Conservation (phyloP, 2,888 invertebrate species). For the Himalopsyche japonica region DNA sequence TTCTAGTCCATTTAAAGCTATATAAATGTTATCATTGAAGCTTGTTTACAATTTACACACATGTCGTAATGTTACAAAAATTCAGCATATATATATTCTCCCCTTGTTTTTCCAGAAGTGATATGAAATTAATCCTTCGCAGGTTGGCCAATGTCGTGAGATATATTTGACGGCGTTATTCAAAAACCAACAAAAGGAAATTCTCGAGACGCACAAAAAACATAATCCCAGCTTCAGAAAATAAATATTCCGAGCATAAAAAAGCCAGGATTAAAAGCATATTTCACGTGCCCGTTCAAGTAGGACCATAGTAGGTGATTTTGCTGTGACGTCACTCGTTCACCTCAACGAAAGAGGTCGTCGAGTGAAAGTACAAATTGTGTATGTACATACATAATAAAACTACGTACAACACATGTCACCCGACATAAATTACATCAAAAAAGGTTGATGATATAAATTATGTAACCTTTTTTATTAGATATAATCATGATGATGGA, state of each 20-base stretch:
- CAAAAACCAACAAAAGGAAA: not conserved
- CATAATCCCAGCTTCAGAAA: not conserved
- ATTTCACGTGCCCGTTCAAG: not conserved
- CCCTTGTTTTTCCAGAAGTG: not conserved
- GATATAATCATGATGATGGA: no score
- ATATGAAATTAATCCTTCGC: not conserved
- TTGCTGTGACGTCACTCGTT: not conserved
- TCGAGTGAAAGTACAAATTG: not conserved
- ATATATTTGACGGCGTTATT: not conserved
- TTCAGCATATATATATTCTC: not conserved
- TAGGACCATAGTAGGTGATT: not conserved
- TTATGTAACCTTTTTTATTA: no score
- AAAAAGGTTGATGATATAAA: not conserved
- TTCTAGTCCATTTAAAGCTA: no score
- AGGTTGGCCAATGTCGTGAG: not conserved
- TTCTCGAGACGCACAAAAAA: not conserved
- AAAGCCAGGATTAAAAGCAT: not conserved
- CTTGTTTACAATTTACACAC: not conserved
- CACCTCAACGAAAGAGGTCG: not conserved
- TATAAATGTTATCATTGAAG: no score
- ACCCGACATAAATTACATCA: not conserved
- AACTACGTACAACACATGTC: not conserved
- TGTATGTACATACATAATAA: not conserved
- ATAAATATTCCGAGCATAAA: not conserved
- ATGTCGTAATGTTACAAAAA: no score